Evolutionary conservation across 1,140 invertebrate species (phyloP), one percentile per base, ranked within the genome.

Genomic region (Cotesia typhae): DNA sequence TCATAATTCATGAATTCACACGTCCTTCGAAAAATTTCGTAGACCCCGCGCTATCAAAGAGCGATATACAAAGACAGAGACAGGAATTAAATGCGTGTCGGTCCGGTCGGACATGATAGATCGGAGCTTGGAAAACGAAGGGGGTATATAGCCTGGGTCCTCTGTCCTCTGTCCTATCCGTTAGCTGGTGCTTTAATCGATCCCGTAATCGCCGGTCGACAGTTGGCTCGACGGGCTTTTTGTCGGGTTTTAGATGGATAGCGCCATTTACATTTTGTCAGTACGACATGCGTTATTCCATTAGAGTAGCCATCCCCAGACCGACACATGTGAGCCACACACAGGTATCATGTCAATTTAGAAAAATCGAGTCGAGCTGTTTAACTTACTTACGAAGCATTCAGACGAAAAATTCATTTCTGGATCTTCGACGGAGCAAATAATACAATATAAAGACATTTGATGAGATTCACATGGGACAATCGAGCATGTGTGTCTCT

Each of bases 241-340:
- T 87, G 85, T 83, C 81, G 80, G 77, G 78, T 75, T 75, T 80
- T 81, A 87, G 86, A 87, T 87, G 84, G 86, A 87, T 87, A 82
- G 79, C 77, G 85, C 79, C 86, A 87, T 87, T 87, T 87, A 87
- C 86, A 87, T 87, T 86, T 86, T 86, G 86, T 86, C 86, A 86
- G 82, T 81, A 77, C 85, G 84, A 83, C 84, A 84, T 85, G 85
- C 84, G 82, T 79, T 80, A 81, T 73, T 64, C 77, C 73, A 79
- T 78, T 86, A 85, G 85, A 84, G 84, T 83, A 84, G 83, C 85
- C 86, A 87, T 87, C 86, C 86, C 79, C 77, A 7, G 4, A 10
- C 41, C 6, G 6, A 47, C 41, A 47, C 5, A 47, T 10, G 10
- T 6, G 66, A 53, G 4, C 17, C 67, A 79, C 61, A 60, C 7